phyloP scores from a whole-genome alignment of 1,140 invertebrate genomes.

The honey bee (Apis mellifera) region Amel_HAv3.1 CM009942.2:9009501-9010000 shows the following conservation, averaged over 20 bases:
- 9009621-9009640: not conserved
- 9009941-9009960: not conserved
- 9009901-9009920: not conserved
- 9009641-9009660: slow-evolving; percentile 4
- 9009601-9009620: not conserved
- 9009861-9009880: not conserved
- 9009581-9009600: slow-evolving; percentile 7
- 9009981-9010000: slow-evolving; percentile 14
- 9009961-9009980: not conserved
- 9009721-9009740: not conserved
- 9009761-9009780: not conserved
- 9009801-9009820: not conserved
- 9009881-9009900: not conserved
- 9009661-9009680: not conserved
- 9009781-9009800: too few species aligned
- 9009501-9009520: slow-evolving; percentile 8
- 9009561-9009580: slow-evolving; percentile 1
- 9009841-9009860: not conserved
- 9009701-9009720: not conserved
- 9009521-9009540: not conserved
- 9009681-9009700: not conserved
- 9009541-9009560: slow-evolving; percentile 20
- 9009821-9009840: too few species aligned
- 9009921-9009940: not conserved
- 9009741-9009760: slow-evolving; percentile 1